A percentile compares a stretch with the other conserved stretches of the same genome.
Conservation (phyloP, 2,797 vertebrate genomes). For the Manis crassicaudata region DNA sequence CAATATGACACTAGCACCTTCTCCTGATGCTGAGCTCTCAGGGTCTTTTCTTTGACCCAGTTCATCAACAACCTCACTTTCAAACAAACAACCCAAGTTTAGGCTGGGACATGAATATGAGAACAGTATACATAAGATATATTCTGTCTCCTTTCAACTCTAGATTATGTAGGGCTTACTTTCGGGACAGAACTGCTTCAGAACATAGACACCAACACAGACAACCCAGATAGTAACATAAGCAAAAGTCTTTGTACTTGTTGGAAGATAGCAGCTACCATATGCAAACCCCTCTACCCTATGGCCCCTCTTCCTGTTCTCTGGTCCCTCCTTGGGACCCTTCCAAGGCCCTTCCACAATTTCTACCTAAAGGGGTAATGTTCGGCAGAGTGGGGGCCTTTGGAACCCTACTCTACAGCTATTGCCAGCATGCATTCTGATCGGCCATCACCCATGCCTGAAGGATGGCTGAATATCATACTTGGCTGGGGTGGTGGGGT, state of each 20-base stretch:
- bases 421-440: neutral
- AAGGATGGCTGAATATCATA: neutral
- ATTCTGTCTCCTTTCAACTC: neutral
- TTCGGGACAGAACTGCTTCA: neutral
- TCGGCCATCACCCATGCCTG: neutral
- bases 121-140: neutral
- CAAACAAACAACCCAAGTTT: neutral
- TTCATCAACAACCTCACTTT: neutral
- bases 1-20: neutral
- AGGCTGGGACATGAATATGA: neutral
- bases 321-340: neutral
- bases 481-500: neutral
- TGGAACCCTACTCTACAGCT: neutral
- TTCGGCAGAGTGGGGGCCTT: neutral
- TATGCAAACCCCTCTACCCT: neutral
- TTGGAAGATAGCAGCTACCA: neutral
- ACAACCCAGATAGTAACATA: neutral
- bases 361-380: neutral
- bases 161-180: neutral
- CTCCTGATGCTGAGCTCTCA: neutral
- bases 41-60: neutral
- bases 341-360: neutral
- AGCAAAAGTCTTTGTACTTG: neutral
- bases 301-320: neutral
- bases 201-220: neutral